Percentiles rank a stretch among this genome's conserved stretches.
phyloP scores from a whole-genome alignment of 37 sponge, comb jelly and placozoan genomes.

The Diacarnus erythraeanus region DNA sequence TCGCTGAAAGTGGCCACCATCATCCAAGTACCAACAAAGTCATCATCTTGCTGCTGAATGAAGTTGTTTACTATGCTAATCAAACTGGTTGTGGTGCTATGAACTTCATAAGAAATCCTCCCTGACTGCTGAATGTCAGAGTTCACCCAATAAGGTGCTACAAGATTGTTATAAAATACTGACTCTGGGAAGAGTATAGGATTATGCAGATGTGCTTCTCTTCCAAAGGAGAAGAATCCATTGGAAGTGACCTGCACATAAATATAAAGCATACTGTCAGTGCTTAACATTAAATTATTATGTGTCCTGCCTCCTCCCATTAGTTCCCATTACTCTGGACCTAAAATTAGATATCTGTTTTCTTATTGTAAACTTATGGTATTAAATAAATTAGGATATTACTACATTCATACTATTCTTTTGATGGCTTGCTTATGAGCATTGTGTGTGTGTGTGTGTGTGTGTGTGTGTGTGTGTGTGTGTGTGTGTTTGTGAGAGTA shows the following conservation, averaged over 20 bases:
- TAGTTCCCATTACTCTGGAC: no score
- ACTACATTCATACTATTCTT: no score
- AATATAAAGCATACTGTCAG: not conserved
- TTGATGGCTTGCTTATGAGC: no score
- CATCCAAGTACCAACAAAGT: constrained; percentile 33
- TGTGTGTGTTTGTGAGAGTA: no score
- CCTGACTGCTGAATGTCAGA: constrained; percentile 14
- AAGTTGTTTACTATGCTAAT: constrained; percentile 2
- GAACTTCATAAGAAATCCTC: constrained; percentile 26
- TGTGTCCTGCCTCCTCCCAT: no score
- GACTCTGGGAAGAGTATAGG: constrained; percentile 22
- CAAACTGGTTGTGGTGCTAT: not conserved
- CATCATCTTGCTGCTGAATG: constrained; percentile 2
- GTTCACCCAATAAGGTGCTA: constrained; percentile 31
- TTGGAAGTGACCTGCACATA: constrained; percentile 13
- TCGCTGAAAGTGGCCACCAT: constrained; percentile 10
- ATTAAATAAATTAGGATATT: no score
- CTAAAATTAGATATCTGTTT: no score
- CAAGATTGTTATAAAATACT: constrained; percentile 12
- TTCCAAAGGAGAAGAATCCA: constrained; percentile 32
- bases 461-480: no score
- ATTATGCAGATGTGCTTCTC: not conserved
- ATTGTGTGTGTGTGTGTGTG: no score
- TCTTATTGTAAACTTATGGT: no score
- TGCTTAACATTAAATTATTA: not conserved